Conservation (phyloP, 2,113 vertebrate genomes). For the Rhombomys opimus region DNA sequence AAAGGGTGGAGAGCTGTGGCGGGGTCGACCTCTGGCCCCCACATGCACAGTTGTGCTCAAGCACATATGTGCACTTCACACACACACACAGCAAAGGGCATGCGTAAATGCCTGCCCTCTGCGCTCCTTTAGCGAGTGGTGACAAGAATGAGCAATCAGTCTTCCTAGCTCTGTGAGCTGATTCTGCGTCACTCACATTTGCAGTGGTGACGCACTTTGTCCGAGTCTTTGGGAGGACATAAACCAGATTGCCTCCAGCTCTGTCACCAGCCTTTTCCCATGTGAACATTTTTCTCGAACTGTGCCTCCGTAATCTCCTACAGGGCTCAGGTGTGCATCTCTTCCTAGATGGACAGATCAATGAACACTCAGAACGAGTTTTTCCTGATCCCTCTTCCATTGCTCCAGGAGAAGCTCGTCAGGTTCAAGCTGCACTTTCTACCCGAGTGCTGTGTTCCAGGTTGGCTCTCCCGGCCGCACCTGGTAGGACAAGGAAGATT, state of each 20-base stretch:
- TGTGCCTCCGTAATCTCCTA: neutral
- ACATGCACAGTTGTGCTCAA: fast-evolving
- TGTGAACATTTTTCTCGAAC: neutral
- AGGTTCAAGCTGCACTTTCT: neutral
- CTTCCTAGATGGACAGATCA: neutral
- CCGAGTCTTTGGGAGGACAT: neutral
- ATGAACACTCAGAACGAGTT: neutral
- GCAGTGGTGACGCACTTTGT: neutral
- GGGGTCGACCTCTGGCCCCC: neutral
- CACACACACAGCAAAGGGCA: neutral
- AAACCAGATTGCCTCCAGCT: neutral
- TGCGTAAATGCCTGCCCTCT: neutral
- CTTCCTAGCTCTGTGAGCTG: neutral
- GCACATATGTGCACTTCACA: neutral
- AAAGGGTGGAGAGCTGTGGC: neutral
- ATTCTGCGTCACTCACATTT: neutral
- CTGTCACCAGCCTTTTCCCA: neutral
- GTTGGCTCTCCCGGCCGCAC: neutral
- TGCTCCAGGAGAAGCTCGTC: neutral
- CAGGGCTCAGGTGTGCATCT: neutral
- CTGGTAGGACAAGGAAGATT: neutral
- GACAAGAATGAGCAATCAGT: neutral
- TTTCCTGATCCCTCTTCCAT: neutral
- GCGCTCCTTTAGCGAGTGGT: neutral
- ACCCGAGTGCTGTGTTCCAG: neutral